These are phyloP conservation scores for Mesorhabditis belari DNA, from an alignment of 2,888 invertebrate species.

Conservation along the genomic window DNA sequence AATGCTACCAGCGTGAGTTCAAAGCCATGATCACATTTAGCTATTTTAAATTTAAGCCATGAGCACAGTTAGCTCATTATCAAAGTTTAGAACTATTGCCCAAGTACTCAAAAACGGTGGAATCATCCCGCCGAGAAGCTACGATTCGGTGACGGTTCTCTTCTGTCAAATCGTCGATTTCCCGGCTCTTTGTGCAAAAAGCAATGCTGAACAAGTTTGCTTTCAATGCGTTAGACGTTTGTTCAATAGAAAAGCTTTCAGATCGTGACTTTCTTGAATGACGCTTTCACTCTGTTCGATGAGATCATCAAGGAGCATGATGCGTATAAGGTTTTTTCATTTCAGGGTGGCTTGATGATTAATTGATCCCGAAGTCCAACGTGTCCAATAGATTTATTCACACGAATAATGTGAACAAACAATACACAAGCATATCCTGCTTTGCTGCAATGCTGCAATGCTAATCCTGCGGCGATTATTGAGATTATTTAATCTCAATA, in stretches of 20 bases:
- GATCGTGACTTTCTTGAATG: constrained; percentile 43
- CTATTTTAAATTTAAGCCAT: constrained; percentile 1
- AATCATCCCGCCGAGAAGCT: constrained; percentile 31
- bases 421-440: no score
- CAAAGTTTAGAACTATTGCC: constrained; percentile 33
- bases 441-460: no score
- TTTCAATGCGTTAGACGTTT: background rate
- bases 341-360: no score
- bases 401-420: no score
- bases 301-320: constrained; percentile 36
- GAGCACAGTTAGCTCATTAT: background rate
- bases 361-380: no score
- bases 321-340: constrained; percentile 42
- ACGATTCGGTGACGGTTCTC: constrained; percentile 46
- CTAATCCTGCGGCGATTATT: no score
- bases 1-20: constrained; percentile 43
- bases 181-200: constrained; percentile 24
- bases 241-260: constrained; percentile 5
- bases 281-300: constrained; percentile 47
- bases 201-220: constrained; percentile 29
- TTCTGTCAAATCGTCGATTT: constrained; percentile 50
- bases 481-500: no score
- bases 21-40: background rate
- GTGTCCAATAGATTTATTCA: no score
- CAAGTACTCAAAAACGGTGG: constrained; percentile 34